Evolutionary conservation across 2,797 vertebrate genomes (phyloP).

Genomic region (Enteromius fasciolatus): DNA sequence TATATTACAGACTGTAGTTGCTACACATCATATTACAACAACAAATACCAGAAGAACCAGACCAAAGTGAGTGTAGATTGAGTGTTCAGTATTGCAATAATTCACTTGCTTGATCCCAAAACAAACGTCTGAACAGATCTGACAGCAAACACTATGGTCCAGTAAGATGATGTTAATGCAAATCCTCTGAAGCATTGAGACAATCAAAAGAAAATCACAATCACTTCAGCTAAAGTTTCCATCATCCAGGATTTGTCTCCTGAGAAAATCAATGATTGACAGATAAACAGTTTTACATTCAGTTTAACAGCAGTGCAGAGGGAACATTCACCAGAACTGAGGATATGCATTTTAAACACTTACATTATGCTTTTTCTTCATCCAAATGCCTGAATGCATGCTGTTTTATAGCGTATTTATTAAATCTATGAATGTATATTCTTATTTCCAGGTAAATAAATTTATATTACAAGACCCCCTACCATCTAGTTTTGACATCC

Average conservation of each 20-base stretch:
- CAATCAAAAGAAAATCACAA: not conserved
- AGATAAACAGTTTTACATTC: not conserved
- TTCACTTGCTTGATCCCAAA: not conserved
- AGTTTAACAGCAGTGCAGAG: not conserved
- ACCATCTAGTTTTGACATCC: not conserved
- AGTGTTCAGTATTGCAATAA: not conserved
- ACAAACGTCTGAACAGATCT: not conserved
- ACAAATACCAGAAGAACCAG: not conserved
- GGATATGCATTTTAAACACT: not conserved
- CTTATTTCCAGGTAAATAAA: not conserved
- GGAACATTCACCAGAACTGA: not conserved
- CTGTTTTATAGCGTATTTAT: not conserved
- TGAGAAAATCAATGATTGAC: not conserved
- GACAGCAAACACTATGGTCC: not conserved
- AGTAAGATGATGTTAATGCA: not conserved
- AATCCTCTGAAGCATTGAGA: not conserved
- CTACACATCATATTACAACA: not conserved
- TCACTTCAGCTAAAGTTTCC: not conserved
- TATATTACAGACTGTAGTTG: not conserved
- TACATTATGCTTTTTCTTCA: not conserved
- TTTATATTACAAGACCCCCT: not conserved
- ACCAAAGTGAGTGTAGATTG: not conserved
- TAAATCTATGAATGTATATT: not conserved
- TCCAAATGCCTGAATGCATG: not conserved
- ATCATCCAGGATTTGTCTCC: not conserved